These are phyloP conservation scores for Venusia cambrica DNA, from an alignment of 2,888 invertebrate species.

Conservation along the genomic window DNA sequence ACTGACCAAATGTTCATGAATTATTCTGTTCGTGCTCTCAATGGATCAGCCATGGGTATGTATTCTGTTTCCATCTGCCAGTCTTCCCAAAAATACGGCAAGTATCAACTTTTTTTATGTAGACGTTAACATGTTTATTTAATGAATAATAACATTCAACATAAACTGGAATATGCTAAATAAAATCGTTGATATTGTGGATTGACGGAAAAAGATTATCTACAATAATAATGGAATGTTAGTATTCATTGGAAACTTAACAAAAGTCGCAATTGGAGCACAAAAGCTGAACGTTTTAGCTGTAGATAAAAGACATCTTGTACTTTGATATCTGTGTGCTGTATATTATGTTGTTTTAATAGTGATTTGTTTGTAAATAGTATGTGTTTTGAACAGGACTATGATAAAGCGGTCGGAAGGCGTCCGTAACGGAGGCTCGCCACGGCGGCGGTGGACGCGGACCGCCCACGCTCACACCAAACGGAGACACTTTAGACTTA, in stretches of 20 bases:
- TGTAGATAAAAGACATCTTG: no score
- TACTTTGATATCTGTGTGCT: conserved; percentile 1
- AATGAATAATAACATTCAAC: no score
- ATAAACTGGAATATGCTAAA: no score
- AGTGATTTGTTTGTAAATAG: conserved; percentile 1
- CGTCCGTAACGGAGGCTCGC: conserved; percentile 83
- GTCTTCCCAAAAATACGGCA: conserved; percentile 25
- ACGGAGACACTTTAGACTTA: conserved; percentile 92
- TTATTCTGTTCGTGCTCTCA: conserved; percentile 43
- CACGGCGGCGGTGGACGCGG: conserved; percentile 83
- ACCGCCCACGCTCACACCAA: conserved; percentile 90
- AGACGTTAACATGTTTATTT: no score
- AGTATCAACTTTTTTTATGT: conserved; percentile 20
- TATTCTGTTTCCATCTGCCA: conserved; percentile 32
- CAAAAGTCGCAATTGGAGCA: no score
- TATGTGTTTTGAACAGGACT: no score
- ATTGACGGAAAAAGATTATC: no score
- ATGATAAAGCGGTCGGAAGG: conserved; percentile 95
- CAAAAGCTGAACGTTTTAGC: no score
- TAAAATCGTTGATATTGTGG: no score
- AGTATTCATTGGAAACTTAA: no score
- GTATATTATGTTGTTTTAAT: conserved; percentile 4
- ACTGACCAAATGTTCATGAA: conserved; percentile 5
- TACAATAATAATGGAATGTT: no score
- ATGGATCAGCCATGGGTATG: conserved; percentile 72